A percentile compares a stretch with the other conserved stretches of the same genome.
phyloP scores from a whole-genome alignment of 2,888 invertebrate genomes.

The Linyphia triangularis region DNA sequence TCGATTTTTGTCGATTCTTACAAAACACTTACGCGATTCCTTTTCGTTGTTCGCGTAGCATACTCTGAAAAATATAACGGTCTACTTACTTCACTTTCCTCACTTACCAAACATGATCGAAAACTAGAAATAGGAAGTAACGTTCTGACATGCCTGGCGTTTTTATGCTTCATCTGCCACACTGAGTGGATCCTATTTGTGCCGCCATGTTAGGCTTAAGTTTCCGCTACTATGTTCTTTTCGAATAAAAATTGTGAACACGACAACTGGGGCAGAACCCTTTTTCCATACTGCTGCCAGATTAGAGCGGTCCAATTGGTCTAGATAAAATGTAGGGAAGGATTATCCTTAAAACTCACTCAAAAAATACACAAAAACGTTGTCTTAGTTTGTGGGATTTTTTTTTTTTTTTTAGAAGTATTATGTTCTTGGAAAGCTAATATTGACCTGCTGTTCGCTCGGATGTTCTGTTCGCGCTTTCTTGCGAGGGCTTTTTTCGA shows the following conservation, averaged over 20 bases:
- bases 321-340: background rate
- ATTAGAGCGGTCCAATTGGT: background rate
- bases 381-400: background rate
- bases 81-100: too few relatives aligned
- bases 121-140: background rate
- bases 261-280: background rate
- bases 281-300: background rate
- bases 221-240: background rate
- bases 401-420: background rate
- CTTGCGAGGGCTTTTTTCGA: background rate
- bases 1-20: too few relatives aligned
- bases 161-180: background rate
- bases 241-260: background rate
- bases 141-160: background rate
- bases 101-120: background rate
- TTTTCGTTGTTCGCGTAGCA: too few relatives aligned
- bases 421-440: background rate
- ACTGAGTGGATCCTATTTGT: background rate
- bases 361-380: background rate
- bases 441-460: background rate
- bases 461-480: background rate
- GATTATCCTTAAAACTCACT: conserved; percentile 32
- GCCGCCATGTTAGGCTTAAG: background rate
- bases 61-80: too few relatives aligned
- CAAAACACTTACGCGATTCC: too few relatives aligned